Base-by-base conservation (phyloP, 2,113 vertebrate species). In the Atractosteus spatula region DNA sequence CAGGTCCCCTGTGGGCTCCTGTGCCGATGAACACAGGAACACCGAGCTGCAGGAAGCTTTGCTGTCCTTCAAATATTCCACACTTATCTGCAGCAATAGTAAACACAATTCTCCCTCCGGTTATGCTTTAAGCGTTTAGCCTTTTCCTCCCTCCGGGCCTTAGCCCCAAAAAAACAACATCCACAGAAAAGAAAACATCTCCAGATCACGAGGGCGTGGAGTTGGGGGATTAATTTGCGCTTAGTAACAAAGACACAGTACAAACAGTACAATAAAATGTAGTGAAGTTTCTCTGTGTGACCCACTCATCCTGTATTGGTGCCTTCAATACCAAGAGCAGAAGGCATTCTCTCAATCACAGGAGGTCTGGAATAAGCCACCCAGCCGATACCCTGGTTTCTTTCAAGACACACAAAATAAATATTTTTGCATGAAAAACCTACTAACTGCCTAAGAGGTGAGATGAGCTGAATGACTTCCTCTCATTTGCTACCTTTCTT, bases 61-160 rank as follows among this genome's bases (percentile, higher is more conserved):
- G 70, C 75, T 76, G 74, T 86, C 83, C 83, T 90, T 87, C 82
- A 85, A 56, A 10, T 69, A 76, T 77, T 42, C 80, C 62, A 72
- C 59, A 79, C 78, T 83, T 74, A 61, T 54, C 74, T 17, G 66
- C 6, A 14, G 68, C 59, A 74, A 61, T 73, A 79, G 76, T 66
- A 83, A 75, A 71, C 70, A 82, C 83, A 79, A 78, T 72, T 13
- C 77, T 69, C 79, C 89, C 87, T 90, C 83, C 79, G 80, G 91
- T 88, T 76, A 91, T 62, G 84, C 91, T 90, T 81, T 81, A 62
- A 89, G 89, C 89, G 75, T 66, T 84, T 72, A 72, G 73, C 74
- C 66, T 71, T 59, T 57, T 70, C 70, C 61, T n/a, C 45, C 74
- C 74, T 70, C 73, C 41, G 16, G 77, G 71, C 74, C 71, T 77